phyloP scores from a whole-genome alignment of 2,113 vertebrate genomes.

The Hypomesus transpacificus region DNA sequence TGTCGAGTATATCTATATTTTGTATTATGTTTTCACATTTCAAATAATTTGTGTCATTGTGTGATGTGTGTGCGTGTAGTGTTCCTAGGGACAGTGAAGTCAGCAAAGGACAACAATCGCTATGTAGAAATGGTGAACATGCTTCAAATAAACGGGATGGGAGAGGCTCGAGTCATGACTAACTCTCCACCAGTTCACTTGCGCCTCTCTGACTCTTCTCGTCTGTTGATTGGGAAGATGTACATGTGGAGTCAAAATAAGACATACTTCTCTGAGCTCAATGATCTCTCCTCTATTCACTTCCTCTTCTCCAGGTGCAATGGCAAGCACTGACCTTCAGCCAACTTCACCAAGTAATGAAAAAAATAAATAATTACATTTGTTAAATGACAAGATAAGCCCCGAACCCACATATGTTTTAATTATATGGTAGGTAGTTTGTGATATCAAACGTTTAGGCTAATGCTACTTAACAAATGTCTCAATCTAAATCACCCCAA shows the following conservation, averaged over 20 bases:
- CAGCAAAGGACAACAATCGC: not conserved
- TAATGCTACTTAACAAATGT: no score
- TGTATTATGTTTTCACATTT: not conserved
- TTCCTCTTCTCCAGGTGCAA: no score
- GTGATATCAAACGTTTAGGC: no score
- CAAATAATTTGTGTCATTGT: not conserved
- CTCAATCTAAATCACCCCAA: no score
- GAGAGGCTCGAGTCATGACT: not conserved
- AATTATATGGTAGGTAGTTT: no score
- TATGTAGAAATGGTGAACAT: slow-evolving; percentile 20
- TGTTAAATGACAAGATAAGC: no score
- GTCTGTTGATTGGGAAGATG: no score
- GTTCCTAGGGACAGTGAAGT: slow-evolving; percentile 34
- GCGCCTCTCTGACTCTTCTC: slow-evolving; percentile 2
- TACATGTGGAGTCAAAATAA: not conserved
- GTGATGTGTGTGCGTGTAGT: slow-evolving; percentile 34
- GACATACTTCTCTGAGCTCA: not conserved
- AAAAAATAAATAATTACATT: no score
- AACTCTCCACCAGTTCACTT: not conserved
- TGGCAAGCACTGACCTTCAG: no score
- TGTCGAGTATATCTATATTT: no score
- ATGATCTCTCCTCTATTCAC: not conserved
- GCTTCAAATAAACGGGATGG: not conserved
- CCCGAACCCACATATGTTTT: no score
- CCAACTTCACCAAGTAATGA: no score